Evolutionary conservation across 1,140 invertebrate genomes (phyloP), one percentile per base, ranked within the genome.

Genomic region (Rhopalosiphum padi): DNA sequence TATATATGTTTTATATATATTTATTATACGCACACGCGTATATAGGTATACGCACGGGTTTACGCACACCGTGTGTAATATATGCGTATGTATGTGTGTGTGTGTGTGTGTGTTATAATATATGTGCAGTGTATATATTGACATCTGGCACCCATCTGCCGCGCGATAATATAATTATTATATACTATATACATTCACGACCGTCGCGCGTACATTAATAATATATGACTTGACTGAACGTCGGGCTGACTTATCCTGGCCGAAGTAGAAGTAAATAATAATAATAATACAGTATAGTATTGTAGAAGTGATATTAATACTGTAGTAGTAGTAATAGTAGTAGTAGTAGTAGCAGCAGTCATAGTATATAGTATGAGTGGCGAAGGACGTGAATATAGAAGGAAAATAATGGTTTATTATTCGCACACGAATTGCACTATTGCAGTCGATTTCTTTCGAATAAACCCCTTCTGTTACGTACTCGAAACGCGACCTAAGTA

Each of bases 71-170:
- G 60, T 35, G 15, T 77, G 60, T 77, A 77, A 22, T 86, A 43
- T 43, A 30, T 35, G n/a, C n/a, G 51, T 25, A 68, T 37, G 41
- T 41, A 2, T 18, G 11, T 48, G 23, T 30, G 86, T 48, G 41
- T 41, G 41, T 18, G 11, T 48, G 23, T 30, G 86, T 48, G 30
- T 37, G 55, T 77, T 23, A 83, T 37, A 83, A 55, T 90, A 55
- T 90, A n/a, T 77, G n/a, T 82, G 48, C 35, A 60, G 41, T 60
- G 35, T 90, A 43, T 55, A 53, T 93, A 86, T 93, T 93, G 91
- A 93, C 91, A 93, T 93, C 91, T 93, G 91, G 91, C 91, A 55
- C 82, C 91, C 91, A 93, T 93, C 91, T 93, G 91, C 82, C 90
- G 25, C 91, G 91, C 77, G 30, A 86, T 85, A 55, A 86, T 93